A percentile compares a stretch with the other conserved stretches of the same genome.
Conservation (phyloP, 2,888 invertebrate genomes). For the Tetranychus truncatus region DNA sequence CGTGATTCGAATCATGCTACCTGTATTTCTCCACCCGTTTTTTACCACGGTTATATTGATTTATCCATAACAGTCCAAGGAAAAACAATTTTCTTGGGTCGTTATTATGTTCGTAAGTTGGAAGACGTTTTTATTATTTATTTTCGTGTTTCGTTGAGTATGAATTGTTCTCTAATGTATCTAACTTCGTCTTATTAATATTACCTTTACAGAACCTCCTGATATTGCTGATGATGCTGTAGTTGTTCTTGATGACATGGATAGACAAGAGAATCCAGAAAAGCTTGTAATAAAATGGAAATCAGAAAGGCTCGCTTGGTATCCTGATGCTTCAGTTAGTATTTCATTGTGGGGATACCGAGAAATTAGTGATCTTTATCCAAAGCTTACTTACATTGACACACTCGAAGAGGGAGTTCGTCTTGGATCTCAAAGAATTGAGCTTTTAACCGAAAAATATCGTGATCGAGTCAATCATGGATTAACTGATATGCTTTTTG, state of each 20-base stretch:
- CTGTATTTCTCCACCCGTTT: slow-evolving; percentile 68
- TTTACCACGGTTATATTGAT: slow-evolving; percentile 68
- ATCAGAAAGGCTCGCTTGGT: slow-evolving; percentile 57
- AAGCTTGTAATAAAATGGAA: slow-evolving; percentile 66
- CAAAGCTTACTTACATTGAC: slow-evolving; percentile 59
- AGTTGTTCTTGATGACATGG: slow-evolving; percentile 49
- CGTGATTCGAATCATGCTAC: slow-evolving; percentile 55
- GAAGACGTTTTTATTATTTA: not conserved
- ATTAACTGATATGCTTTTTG: slow-evolving; percentile 58
- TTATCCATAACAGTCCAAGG: slow-evolving; percentile 68
- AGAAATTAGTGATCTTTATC: slow-evolving; percentile 33
- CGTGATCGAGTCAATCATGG: slow-evolving; percentile 45
- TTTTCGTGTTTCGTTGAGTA: not conserved
- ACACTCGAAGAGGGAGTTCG: slow-evolving; percentile 27
- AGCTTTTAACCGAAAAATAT: slow-evolving; percentile 10
- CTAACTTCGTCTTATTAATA: not conserved
- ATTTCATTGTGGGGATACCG: slow-evolving; percentile 71
- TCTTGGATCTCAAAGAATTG: not conserved
- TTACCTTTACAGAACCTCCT: slow-evolving; percentile 51
- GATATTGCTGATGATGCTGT: slow-evolving; percentile 67
- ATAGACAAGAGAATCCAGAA: slow-evolving; percentile 52
- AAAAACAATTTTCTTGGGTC: slow-evolving; percentile 66
- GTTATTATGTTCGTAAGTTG: slow-evolving; percentile 62
- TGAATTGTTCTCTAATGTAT: not conserved
- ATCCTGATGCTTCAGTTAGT: slow-evolving; percentile 52